A percentile compares a stretch with the other conserved stretches of the same genome.
These are phyloP conservation scores for Macrotis lagotis DNA, from an alignment of 2,113 vertebrate species.

Conservation along the genomic window DNA sequence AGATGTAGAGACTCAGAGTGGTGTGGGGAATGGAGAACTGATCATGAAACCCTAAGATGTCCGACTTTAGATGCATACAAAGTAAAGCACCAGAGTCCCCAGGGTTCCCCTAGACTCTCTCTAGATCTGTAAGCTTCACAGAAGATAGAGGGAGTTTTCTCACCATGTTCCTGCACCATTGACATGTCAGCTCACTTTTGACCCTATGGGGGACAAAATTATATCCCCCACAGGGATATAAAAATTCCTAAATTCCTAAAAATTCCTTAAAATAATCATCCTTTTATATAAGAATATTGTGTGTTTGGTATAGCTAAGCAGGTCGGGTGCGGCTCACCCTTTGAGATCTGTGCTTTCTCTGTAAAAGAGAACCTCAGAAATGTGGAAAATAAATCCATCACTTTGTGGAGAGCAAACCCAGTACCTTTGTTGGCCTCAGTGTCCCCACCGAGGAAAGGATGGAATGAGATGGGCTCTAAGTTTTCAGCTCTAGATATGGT, in stretches of 20 bases:
- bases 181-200: neutral
- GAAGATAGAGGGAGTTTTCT: neutral
- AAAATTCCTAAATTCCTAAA: neutral
- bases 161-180: no score
- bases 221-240: no score
- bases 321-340: slow-evolving; percentile 26
- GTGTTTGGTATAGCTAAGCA: slow-evolving; percentile 36
- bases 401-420: slow-evolving; percentile 29
- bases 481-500: neutral
- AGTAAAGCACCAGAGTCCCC: no score
- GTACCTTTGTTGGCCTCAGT: neutral
- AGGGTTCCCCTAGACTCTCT: no score
- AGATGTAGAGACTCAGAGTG: neutral
- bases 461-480: neutral
- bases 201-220: no score
- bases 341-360: slow-evolving; percentile 59
- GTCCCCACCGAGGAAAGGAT: neutral
- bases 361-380: slow-evolving; percentile 51
- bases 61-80: neutral
- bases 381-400: slow-evolving; percentile 47
- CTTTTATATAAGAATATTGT: slow-evolving; percentile 37
- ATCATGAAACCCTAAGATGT: neutral
- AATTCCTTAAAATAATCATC: neutral
- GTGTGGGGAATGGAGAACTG: neutral
- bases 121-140: neutral